A percentile compares a stretch with the other conserved stretches of the same genome.
These are phyloP conservation scores for Belonocnema kinseyi DNA, from an alignment of 1,140 invertebrate genomes.

Conservation along the genomic window DNA sequence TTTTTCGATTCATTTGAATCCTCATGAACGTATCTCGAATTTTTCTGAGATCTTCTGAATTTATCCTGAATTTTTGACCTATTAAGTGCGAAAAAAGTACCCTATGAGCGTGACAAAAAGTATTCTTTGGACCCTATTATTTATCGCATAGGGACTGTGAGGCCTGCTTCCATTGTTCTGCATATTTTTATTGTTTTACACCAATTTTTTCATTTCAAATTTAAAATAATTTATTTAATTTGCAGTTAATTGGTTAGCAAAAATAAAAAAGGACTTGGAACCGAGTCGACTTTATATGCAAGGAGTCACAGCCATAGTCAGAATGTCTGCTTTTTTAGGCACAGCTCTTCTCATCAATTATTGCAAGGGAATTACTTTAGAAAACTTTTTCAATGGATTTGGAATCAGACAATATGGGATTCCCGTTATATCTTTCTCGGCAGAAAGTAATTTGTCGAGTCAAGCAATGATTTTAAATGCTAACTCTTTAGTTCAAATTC, in stretches of 20 bases:
- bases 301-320: slow-evolving; percentile 81
- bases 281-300: slow-evolving; percentile 83
- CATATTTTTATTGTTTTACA: not conserved
- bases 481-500: slow-evolving; percentile 73
- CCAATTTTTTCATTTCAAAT: too few species aligned
- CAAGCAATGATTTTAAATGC: slow-evolving; percentile 47
- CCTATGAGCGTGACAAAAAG: too few species aligned
- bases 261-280: slow-evolving; percentile 77
- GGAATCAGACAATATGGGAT: slow-evolving; percentile 73
- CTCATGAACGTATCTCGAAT: too few species aligned
- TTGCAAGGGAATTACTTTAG: slow-evolving; percentile 75
- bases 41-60: too few species aligned
- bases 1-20: too few species aligned
- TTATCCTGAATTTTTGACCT: too few species aligned
- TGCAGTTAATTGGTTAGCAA: slow-evolving; percentile 68
- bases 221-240: slow-evolving; percentile 63
- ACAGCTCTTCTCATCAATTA: slow-evolving; percentile 77
- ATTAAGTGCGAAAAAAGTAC: too few species aligned
- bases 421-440: slow-evolving; percentile 68
- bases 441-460: not conserved
- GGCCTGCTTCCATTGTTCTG: slow-evolving; percentile 32
- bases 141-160: too few species aligned
- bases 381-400: slow-evolving; percentile 79
- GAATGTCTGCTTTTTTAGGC: slow-evolving; percentile 80
- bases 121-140: too few species aligned